phyloP scores from a whole-genome alignment of 2,113 vertebrate genomes.

The Oceanites oceanicus region DNA sequence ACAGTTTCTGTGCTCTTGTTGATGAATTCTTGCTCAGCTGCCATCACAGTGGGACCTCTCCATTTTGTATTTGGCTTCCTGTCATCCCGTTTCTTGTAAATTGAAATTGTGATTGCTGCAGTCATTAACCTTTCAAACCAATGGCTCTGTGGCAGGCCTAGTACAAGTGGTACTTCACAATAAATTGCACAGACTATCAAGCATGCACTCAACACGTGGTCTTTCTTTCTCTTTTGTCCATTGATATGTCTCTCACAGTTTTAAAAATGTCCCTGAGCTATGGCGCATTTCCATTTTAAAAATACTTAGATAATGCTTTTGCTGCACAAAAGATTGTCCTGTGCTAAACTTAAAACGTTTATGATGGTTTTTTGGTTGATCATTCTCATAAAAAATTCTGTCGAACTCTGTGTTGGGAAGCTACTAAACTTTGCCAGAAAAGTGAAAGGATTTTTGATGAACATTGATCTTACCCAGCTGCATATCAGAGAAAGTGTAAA shows the following conservation, averaged over 20 bases:
- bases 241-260: slow-evolving; percentile 25
- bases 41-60: slow-evolving; percentile 25
- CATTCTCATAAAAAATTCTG: not conserved
- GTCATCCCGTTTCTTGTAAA: slow-evolving; percentile 53
- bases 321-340: not conserved
- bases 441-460: not conserved
- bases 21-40: slow-evolving; percentile 25
- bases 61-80: slow-evolving; percentile 38
- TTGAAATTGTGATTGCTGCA: slow-evolving; percentile 55
- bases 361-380: not conserved
- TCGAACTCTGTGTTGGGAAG: not conserved
- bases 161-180: slow-evolving; percentile 60
- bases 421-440: not conserved
- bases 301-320: not conserved
- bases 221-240: slow-evolving; percentile 22
- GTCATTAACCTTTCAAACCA: slow-evolving; percentile 61
- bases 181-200: slow-evolving; percentile 50
- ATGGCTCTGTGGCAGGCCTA: slow-evolving; percentile 37
- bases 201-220: not conserved
- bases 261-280: not conserved
- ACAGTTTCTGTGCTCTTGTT: not conserved
- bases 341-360: not conserved
- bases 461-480: not conserved
- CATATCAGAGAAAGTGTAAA: not conserved
- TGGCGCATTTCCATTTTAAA: not conserved